Conservation (phyloP, 2,113 vertebrate species). For the Neotoma lepida region DNA sequence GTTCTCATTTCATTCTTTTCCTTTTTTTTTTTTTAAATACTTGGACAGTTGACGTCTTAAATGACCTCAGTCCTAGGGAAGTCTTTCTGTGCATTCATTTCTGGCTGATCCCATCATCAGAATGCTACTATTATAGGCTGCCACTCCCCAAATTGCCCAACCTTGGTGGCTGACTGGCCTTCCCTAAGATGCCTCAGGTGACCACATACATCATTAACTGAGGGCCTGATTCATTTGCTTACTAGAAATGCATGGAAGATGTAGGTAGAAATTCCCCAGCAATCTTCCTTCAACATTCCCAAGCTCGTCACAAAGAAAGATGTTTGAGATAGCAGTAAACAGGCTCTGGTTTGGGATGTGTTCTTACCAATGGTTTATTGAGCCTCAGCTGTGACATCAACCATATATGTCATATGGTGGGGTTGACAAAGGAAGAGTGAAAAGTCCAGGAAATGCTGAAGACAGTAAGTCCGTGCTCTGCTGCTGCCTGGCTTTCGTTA, state of each 20-base stretch:
- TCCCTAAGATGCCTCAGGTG: not conserved
- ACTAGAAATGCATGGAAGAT: not conserved
- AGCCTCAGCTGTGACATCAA: not conserved
- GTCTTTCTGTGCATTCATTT: conserved; percentile 58
- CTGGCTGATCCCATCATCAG: conserved; percentile 43
- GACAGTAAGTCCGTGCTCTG: not conserved
- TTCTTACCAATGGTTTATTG: not conserved
- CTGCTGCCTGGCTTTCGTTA: not conserved
- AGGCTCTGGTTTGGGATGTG: not conserved
- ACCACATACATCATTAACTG: not conserved
- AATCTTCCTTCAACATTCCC: not conserved
- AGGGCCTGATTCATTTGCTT: not conserved
- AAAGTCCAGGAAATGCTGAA: not conserved
- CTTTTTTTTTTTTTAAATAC: not conserved
- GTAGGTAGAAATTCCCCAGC: not conserved
- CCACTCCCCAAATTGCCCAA: conserved; percentile 47
- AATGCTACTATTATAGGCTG: not conserved
- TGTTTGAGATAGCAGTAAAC: not conserved
- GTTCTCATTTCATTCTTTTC: conserved; percentile 9
- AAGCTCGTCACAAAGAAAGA: not conserved
- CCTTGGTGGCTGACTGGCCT: not conserved
- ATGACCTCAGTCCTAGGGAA: conserved; percentile 66
- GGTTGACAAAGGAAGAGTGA: not conserved
- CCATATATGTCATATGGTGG: not conserved
- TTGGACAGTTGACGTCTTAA: conserved; percentile 42